These are phyloP conservation scores for Rhinichthys osculus DNA, from an alignment of 2,797 vertebrate species.

Conservation along the genomic window DNA sequence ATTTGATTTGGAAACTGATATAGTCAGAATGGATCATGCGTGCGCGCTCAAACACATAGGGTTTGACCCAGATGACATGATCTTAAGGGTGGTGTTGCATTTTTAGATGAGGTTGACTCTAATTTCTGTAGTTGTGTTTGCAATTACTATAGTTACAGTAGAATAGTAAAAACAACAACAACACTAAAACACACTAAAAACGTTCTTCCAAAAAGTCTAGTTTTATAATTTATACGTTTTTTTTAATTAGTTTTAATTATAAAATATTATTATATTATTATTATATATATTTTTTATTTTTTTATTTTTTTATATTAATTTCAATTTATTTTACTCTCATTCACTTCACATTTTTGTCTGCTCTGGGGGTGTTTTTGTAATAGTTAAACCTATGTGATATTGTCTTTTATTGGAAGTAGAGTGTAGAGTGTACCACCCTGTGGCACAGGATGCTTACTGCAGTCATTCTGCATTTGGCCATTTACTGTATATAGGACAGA, in stretches of 20 bases:
- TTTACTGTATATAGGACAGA: not conserved
- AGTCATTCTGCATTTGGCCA: not conserved
- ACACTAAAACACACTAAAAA: not conserved
- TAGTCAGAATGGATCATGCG: not conserved
- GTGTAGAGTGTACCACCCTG: slow-evolving; percentile 54
- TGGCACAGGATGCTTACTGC: slow-evolving; percentile 48
- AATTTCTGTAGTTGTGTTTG: not conserved
- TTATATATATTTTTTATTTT: not conserved
- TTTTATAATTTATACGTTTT: not conserved
- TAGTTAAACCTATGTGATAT: not conserved
- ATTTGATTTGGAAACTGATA: slow-evolving; percentile 3
- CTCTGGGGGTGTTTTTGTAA: not conserved
- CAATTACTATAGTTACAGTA: not conserved
- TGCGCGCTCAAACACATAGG: not conserved
- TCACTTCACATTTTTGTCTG: not conserved
- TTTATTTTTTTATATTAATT: not conserved
- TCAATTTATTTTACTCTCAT: not conserved
- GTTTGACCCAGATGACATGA: not conserved
- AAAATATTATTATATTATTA: not conserved
- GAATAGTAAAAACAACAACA: not conserved
- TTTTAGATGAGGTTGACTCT: not conserved
- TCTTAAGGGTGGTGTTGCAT: not conserved
- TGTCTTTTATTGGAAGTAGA: not conserved
- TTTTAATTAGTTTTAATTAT: not conserved
- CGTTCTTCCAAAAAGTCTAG: not conserved